Percentiles rank a stretch among this genome's conserved stretches.
Conservation (phyloP, 2,888 invertebrate genomes). For the Agonopterix subpropinquella region DNA sequence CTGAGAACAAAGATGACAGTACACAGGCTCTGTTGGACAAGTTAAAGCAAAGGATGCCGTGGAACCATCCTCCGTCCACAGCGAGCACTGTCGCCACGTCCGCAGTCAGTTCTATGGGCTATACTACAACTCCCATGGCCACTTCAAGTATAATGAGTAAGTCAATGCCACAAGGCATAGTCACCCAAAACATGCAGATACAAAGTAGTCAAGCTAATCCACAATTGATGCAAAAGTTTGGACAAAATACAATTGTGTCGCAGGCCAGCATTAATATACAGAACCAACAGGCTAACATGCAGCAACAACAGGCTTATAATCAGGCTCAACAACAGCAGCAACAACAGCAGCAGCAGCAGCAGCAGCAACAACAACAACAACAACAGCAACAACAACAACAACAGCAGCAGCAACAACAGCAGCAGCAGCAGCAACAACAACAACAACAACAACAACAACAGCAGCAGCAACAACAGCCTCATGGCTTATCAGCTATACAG, state of each 20-base stretch:
- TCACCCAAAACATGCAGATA: constrained; percentile 62
- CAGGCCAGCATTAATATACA: constrained; percentile 49
- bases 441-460: constrained; percentile 30
- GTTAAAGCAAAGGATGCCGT: constrained; percentile 86
- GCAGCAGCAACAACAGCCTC: constrained; percentile 38
- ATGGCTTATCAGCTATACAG: constrained; percentile 64
- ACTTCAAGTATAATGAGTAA: constrained; percentile 59
- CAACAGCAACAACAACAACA: constrained; percentile 76
- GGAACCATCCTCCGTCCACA: constrained; percentile 80
- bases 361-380: constrained; percentile 65
- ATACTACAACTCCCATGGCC: constrained; percentile 48
- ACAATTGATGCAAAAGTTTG: constrained; percentile 59
- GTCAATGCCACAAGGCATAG: constrained; percentile 57
- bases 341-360: constrained; percentile 37
- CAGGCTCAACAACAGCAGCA: constrained; percentile 30
- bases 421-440: constrained; percentile 45
- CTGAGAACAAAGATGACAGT: constrained; percentile 73
- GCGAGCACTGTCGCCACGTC: constrained; percentile 50
- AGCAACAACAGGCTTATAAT: constrained; percentile 49
- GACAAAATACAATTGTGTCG: constrained; percentile 50
- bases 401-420: constrained; percentile 71
- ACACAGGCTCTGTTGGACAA: constrained; percentile 83
- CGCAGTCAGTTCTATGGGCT: constrained; percentile 58
- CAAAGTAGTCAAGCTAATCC: constrained; percentile 56
- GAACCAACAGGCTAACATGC: constrained; percentile 50